Base-by-base conservation (phyloP, 2,888 invertebrate genomes). In the Eupelmus urozonus region DNA sequence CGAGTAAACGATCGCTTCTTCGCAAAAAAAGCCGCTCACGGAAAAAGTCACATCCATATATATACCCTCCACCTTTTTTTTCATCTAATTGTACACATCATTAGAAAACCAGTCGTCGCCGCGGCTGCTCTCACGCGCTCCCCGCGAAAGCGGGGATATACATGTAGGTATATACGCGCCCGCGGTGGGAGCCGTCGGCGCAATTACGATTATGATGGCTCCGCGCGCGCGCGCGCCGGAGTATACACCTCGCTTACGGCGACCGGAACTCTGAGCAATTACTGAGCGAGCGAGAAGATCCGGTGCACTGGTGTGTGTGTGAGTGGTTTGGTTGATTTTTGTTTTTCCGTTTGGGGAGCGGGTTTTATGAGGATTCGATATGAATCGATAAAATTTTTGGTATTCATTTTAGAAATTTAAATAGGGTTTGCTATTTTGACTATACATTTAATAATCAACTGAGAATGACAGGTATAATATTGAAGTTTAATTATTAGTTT, bases 181-280 rank as follows among this genome's bases (percentile, higher is more conserved):
- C 66, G 51, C 66, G 65, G 70, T 69, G 69, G 69, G 72, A 72
- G 66, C 51, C 67, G 27, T 27, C 57, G 40, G 9, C 34, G 78
- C 60, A 78, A 78, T 78, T 73, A 73, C 63, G 67, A 78, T 78
- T 78, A 78, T 78, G 73, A 78, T 67, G 72, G 60, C 66, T 45
- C 25, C 25, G 1, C 16, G 42, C 18, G 20, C 16, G 5, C 42
- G 34, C 9, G 34, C 9, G n/a, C n/a, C n/a, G n/a, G 9, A 34
- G 9, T 34, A 34, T 55, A 20, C 20, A 55, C 11, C 25, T 51
- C 25, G n/a, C n/a, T n/a, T n/a, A n/a, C n/a, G 29, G 53, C 20
- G 23, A 25, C 78, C 69, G 74, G 73, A 74, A 74, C 78, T 78
- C 11, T 16, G 40, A 69, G 72, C 59, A 70, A 74, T 78, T 78